Base-by-base conservation (phyloP, 2,113 vertebrate species). In the Cyanoramphus novaezelandiae region DNA sequence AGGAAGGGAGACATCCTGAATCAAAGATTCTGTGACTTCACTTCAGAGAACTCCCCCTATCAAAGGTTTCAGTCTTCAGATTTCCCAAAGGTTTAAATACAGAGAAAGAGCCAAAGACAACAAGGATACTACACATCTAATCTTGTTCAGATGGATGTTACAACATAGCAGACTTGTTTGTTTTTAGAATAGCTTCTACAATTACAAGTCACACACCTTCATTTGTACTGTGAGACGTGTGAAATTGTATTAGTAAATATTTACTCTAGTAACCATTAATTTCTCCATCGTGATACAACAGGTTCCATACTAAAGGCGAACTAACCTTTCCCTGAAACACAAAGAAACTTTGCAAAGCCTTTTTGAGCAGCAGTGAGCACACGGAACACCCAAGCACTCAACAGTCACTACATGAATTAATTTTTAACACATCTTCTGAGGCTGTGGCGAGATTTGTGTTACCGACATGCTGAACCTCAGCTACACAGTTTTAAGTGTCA, bases 351-450 rank as follows among this genome's bases (percentile, higher is more conserved):
- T 75, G 50, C 41, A 81, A 83, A 87, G 47, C 25, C 46, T 64
- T 94, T 82, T 33, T 39, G 43, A 63, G 65, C 28, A 82, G 46
- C 76, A 65, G 11, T 3, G 14, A 62, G 55, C 50, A 60, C 50
- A 59, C 11, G 2, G 2, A 76, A 55, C 0, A 0, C 79, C 71
- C 29, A 79, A 3, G 0, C 25, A 21, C 39, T 55, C 39, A 29
- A 27, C 20, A 71, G 31, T 33, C 33, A 20, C 47, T 27, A 7
- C 1, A 44, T 16, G 11, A 90, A 47, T 47, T 80, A 3, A 47
- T 52, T 89, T 72, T 69, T 53, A 94, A 64, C 35, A 25, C 13
- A 41, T 68, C 62, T 64, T 78, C 39, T 27, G 50, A 74, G 44
- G 20, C 39, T 43, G 4, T 7, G 13, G 35, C 1, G 10, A 84